A percentile compares a stretch with the other conserved stretches of the same genome.
phyloP scores from a whole-genome alignment of 1,140 invertebrate species.

The Pseudomyrmex sp. region DNA sequence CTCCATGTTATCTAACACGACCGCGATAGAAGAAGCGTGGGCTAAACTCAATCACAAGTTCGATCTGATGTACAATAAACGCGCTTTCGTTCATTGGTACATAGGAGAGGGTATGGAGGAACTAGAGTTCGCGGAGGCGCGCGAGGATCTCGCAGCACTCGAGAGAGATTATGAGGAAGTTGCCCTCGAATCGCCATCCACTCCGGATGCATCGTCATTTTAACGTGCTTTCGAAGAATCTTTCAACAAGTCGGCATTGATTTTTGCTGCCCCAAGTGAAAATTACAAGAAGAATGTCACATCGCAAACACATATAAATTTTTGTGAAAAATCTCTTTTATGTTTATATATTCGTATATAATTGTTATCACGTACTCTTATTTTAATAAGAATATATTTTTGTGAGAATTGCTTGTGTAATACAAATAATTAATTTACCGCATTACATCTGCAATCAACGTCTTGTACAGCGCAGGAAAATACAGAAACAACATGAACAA shows the following conservation, averaged over 20 bases:
- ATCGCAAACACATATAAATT: constrained; percentile 5
- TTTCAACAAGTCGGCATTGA: constrained; percentile 3
- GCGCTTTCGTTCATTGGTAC: constrained; percentile 92
- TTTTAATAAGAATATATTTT: constrained; percentile 27
- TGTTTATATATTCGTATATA: constrained; percentile 22
- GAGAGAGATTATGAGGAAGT: constrained; percentile 89
- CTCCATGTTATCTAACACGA: constrained; percentile 82
- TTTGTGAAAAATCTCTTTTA: constrained; percentile 15
- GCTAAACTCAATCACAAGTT: constrained; percentile 90
- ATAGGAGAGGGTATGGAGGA: constrained; percentile 94
- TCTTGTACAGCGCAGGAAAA: not conserved
- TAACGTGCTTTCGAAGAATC: constrained; percentile 21
- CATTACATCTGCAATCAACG: not conserved
- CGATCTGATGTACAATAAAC: constrained; percentile 90
- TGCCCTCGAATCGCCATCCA: constrained; percentile 77
- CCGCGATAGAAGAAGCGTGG: constrained; percentile 92
- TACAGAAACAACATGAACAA: not conserved
- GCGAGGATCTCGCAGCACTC: constrained; percentile 87
- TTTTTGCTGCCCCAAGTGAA: not conserved
- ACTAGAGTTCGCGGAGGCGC: constrained; percentile 86
- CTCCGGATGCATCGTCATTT: constrained; percentile 60
- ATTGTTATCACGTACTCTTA: constrained; percentile 21
- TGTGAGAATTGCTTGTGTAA: constrained; percentile 22
- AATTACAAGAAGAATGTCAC: constrained; percentile 40
- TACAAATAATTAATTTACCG: not conserved